Evolutionary conservation across 37 sponge, comb jelly and placozoan genomes (phyloP).

Genomic region (Agelas oroides): DNA sequence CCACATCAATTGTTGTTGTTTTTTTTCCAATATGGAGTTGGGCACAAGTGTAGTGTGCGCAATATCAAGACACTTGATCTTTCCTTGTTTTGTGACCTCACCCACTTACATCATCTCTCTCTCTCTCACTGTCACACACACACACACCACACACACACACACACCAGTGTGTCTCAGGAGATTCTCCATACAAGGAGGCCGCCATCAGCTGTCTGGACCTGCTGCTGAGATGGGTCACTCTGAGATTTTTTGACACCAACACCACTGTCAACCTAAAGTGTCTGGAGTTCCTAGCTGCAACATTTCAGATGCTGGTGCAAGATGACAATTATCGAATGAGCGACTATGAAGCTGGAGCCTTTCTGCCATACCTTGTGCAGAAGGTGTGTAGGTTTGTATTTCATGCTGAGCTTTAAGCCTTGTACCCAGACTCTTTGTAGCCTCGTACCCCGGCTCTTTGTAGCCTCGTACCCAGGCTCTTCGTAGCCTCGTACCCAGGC

Average conservation of each 20-base stretch:
- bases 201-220: constrained; percentile 77
- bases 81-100: no score
- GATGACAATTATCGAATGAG: constrained; percentile 62
- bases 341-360: constrained; percentile 84
- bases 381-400: constrained; percentile 45
- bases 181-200: constrained; percentile 50
- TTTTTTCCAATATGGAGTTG: no score
- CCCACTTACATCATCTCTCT: constrained; percentile 7
- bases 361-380: constrained; percentile 85
- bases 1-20: no score
- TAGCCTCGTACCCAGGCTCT: no score
- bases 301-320: constrained; percentile 60
- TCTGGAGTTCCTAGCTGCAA: constrained; percentile 78
- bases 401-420: no score
- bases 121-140: neutral
- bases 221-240: constrained; percentile 84
- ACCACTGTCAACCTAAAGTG: constrained; percentile 85
- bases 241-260: constrained; percentile 91
- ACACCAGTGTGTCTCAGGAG: constrained; percentile 17
- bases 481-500: no score
- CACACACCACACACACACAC: neutral
- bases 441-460: neutral
- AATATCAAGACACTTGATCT: no score
- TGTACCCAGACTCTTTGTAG: neutral
- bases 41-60: no score